Evolutionary conservation across 2,888 invertebrate species (phyloP), one percentile per base, ranked within the genome.

Genomic region (Nomada lathburiana): DNA sequence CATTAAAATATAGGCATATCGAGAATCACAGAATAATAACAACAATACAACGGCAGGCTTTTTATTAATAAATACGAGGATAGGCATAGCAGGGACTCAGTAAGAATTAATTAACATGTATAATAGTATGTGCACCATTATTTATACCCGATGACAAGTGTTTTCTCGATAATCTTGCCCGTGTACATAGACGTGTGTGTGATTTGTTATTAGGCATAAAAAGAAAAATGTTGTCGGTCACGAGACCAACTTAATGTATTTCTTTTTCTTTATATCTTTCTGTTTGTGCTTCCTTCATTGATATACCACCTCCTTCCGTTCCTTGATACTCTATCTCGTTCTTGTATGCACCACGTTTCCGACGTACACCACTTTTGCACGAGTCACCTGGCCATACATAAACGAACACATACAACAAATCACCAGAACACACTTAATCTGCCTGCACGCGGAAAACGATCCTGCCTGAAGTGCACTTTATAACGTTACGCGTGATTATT

Each of bases 321-420:
- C 50, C 60, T 71, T 52, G 47, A 73, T 77, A 20, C 71, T 52
- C 62, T 71, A 59, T 53, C 52, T 68, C 47, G 36, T 63, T 52
- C 80, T 69, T 75, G 71, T 79, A 74, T 78, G 74, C 68, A 62
- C 72, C 73, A 77, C 53, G 82, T 86, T 85, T 72, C 69, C 77
- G 81, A 78, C 79, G 69, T 77, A 83, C 86, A 86, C 83, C 79
- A 80, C 84, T 84, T 47, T 80, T 88, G 90, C 90, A 90, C 90
- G 90, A 86, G 75, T 80, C 70, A 79, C 80, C 52, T 69, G 69
- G 75, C 75, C 57, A 80, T 71, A 79, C 63, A 67, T n/a, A 23
- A 11, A 64, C 36, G 64, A 10, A 70, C 11, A 65, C 59, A 53
- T n/a, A 52, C 18, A 64, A 52, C 18, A 64, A 10, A 26, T 60